Conservation (phyloP, 2,888 invertebrate genomes). For the Neoaliturus tenellus region DNA sequence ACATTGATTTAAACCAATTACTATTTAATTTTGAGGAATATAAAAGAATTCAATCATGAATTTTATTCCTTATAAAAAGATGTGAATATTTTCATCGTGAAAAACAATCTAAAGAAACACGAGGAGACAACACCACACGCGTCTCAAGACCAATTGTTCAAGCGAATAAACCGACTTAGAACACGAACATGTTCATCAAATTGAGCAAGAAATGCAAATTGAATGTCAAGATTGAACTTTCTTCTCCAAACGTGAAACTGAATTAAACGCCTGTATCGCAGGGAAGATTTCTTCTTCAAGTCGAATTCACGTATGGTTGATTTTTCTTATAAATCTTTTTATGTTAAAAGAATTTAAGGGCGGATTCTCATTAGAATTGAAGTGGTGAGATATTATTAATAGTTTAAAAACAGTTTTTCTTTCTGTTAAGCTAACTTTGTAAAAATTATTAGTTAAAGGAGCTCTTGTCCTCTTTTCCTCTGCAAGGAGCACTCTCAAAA, state of each 20-base stretch:
- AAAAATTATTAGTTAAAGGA: too few species aligned
- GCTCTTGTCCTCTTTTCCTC: too few species aligned
- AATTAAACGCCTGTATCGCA: conserved; percentile 1
- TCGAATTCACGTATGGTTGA: not conserved
- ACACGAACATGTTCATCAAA: conserved; percentile 13
- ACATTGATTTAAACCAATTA: too few species aligned
- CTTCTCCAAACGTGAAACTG: not conserved
- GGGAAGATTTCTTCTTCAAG: not conserved
- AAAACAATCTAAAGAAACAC: not conserved
- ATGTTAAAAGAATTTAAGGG: not conserved
- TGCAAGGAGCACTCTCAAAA: too few species aligned
- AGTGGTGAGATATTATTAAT: too few species aligned
- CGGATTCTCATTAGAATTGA: too few species aligned
- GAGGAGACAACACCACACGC: not conserved
- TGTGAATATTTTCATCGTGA: not conserved
- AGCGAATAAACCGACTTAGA: conserved; percentile 5
- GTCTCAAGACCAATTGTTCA: not conserved
- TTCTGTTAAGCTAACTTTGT: too few species aligned
- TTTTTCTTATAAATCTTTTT: not conserved
- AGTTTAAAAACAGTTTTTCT: too few species aligned
- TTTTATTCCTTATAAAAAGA: too few species aligned
- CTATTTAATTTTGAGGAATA: too few species aligned
- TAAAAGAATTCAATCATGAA: too few species aligned
- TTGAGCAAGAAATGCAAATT: conserved; percentile 13
- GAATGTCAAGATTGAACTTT: conserved; percentile 13